Conservation (phyloP, 2,113 vertebrate species). For the Anoplopoma fimbria region DNA sequence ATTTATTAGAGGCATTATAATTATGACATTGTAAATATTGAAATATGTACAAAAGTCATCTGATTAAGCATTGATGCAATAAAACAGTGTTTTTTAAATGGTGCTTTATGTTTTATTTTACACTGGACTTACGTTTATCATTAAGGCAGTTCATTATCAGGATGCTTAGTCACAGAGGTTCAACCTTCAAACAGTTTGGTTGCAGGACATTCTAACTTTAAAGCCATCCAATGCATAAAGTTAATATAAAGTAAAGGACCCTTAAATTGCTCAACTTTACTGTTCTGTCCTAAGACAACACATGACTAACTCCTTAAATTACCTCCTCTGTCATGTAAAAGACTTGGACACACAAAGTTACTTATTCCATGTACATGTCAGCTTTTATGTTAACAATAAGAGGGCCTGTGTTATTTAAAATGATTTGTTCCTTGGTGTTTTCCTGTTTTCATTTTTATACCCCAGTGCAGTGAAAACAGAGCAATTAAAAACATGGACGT, state of each 20-base stretch:
- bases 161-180: not conserved
- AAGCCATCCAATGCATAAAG: no score
- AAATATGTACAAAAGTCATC: constrained; percentile 93
- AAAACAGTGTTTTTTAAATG: constrained; percentile 86
- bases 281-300: no score
- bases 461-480: not conserved
- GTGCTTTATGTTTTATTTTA: constrained; percentile 33
- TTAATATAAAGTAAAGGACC: no score
- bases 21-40: constrained; percentile 91
- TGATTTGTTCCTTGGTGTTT: no score
- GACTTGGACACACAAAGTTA: not conserved
- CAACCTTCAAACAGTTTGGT: no score
- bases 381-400: no score
- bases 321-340: no score
- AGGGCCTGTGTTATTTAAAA: no score
- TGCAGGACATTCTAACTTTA: no score
- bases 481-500: no score
- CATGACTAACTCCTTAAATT: no score
- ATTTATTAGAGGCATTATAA: constrained; percentile 87
- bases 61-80: constrained; percentile 93
- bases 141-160: not conserved
- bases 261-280: no score
- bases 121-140: not conserved
- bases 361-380: not conserved
- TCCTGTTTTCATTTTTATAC: not conserved